phyloP scores from a whole-genome alignment of 2,113 vertebrate species.

The Odobenus rosmarus region DNA sequence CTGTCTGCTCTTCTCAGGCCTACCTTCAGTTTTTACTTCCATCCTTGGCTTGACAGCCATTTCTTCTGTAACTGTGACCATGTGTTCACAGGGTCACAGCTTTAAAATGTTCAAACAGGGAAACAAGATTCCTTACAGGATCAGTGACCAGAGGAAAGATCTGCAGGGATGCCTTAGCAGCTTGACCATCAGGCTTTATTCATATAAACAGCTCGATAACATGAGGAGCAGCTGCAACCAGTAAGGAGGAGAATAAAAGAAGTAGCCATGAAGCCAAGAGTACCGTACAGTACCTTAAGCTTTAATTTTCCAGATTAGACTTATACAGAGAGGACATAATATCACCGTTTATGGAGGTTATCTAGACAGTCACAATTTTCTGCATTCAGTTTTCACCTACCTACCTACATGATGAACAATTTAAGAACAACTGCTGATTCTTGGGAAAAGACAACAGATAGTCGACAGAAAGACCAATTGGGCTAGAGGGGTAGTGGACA shows the following conservation, averaged over 20 bases:
- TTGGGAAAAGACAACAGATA: conserved; percentile 11
- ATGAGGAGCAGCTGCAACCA: background rate
- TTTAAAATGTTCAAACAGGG: conserved; percentile 2
- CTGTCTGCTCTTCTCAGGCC: background rate
- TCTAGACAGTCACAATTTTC: conserved; percentile 38
- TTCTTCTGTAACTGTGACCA: background rate
- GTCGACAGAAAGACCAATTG: conserved; percentile 32
- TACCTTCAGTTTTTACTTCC: conserved; percentile 2
- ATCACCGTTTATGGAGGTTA: conserved; percentile 6
- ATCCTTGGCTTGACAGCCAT: background rate
- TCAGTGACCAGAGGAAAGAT: background rate
- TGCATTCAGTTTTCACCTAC: conserved; percentile 36
- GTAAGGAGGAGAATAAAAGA: background rate
- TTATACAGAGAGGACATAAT: background rate
- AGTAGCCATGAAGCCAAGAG: background rate
- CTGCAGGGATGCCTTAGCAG: background rate
- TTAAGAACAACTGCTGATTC: conserved; percentile 52
- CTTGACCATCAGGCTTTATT: background rate
- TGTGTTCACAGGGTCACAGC: background rate
- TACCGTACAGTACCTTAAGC: background rate
- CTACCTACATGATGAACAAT: background rate
- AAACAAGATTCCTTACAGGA: conserved; percentile 11
- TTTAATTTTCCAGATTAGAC: conserved; percentile 43
- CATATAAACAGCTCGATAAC: background rate
- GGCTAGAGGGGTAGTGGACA: background rate